A percentile compares a stretch with the other conserved stretches of the same genome.
Conservation (phyloP, 2,888 invertebrate species). For the Cantharis rustica region DNA sequence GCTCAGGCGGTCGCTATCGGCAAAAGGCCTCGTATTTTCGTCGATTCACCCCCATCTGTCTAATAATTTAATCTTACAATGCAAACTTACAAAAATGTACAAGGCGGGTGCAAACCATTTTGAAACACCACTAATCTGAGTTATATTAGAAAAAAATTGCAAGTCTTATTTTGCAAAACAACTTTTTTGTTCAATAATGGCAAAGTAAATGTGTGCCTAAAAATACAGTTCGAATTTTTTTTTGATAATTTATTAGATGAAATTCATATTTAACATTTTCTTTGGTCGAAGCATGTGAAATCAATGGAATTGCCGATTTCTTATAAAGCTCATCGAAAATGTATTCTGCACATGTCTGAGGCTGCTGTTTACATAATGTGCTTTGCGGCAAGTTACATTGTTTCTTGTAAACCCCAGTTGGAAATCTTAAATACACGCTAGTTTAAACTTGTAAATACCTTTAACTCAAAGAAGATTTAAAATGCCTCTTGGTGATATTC, state of each 20-base stretch:
- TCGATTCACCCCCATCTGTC: no score
- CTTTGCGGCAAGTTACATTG: conserved; percentile 42
- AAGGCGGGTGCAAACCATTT: no score
- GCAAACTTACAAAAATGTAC: no score
- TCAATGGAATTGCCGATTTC: conserved; percentile 51
- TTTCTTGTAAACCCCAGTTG: conserved; percentile 27
- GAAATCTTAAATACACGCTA: conserved; percentile 17
- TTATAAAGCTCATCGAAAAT: conserved; percentile 46
- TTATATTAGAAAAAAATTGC: background rate
- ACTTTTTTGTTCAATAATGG: background rate
- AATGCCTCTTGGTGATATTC: conserved; percentile 5
- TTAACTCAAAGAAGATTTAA: conserved; percentile 9
- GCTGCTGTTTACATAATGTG: conserved; percentile 49
- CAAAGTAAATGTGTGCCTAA: background rate
- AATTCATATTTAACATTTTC: background rate
- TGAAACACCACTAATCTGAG: no score
- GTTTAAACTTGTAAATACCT: conserved; percentile 22
- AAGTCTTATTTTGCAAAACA: background rate
- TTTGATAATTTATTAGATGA: background rate
- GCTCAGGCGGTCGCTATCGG: no score
- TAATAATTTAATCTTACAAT: no score
- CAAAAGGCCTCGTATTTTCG: no score
- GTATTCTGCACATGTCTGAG: conserved; percentile 48
- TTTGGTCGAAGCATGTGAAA: conserved; percentile 8
- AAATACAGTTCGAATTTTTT: background rate